Conservation (phyloP, 2,113 vertebrate species). For the Equus przewalskii region DNA sequence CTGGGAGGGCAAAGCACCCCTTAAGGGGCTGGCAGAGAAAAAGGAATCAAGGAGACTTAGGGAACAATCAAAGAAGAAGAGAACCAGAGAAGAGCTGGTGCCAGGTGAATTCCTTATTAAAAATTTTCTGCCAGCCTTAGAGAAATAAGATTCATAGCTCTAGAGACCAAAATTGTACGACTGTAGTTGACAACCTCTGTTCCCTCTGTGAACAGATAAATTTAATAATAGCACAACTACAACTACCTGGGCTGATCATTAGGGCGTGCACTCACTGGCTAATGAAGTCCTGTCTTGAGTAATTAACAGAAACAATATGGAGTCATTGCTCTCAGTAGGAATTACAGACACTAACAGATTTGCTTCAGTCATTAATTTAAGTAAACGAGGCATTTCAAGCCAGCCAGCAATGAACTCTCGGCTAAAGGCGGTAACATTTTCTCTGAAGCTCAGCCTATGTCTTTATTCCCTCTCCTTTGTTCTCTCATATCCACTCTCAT, state of each 20-base stretch:
- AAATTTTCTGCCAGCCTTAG: neutral
- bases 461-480: neutral
- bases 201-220: slow-evolving; percentile 18
- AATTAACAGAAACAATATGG: slow-evolving; percentile 18
- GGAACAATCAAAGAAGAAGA: neutral
- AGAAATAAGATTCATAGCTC: neutral
- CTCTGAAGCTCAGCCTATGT: neutral
- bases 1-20: neutral
- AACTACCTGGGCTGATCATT: neutral
- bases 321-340: slow-evolving; percentile 60
- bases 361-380: slow-evolving; percentile 16
- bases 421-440: slow-evolving; percentile 17
- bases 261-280: neutral
- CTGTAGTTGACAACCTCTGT: neutral
- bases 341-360: slow-evolving; percentile 26
- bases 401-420: neutral
- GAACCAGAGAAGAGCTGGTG: neutral
- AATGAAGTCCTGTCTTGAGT: slow-evolving; percentile 42
- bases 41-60: neutral
- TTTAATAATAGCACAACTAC: slow-evolving; percentile 5
- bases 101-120: neutral
- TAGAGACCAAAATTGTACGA: slow-evolving; percentile 4
- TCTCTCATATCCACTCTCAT: neutral
- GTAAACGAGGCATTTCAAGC: slow-evolving; percentile 48
- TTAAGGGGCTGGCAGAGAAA: neutral